Evolutionary conservation across 2,113 vertebrate species (phyloP).

Genomic region (Lepus americanus): DNA sequence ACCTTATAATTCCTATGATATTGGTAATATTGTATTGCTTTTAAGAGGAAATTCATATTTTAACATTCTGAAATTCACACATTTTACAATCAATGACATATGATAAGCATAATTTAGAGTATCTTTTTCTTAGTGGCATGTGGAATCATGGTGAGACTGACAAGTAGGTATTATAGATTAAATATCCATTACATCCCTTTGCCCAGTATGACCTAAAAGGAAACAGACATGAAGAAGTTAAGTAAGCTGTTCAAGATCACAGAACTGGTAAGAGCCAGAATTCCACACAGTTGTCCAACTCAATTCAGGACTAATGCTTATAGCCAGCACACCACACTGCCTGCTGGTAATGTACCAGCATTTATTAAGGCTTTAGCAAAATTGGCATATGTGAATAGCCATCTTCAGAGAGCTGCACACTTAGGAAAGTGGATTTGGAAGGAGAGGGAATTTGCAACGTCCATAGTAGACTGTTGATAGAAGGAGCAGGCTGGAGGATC

Average conservation of each 20-base stretch:
- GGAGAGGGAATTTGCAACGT: background rate
- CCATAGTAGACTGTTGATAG: background rate
- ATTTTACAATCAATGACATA: background rate
- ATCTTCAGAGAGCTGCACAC: background rate
- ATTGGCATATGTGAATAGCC: background rate
- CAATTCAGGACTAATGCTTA: background rate
- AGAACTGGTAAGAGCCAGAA: background rate
- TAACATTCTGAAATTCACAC: conserved; percentile 18
- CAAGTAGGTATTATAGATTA: background rate
- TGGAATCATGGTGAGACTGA: background rate
- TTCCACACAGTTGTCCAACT: background rate
- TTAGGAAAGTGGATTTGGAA: background rate
- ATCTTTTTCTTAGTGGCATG: background rate
- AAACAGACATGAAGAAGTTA: conserved; percentile 2
- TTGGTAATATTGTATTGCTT: background rate
- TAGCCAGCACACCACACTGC: background rate
- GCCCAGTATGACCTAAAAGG: background rate
- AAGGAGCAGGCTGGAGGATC: background rate
- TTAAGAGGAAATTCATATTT: background rate
- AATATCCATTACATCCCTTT: background rate
- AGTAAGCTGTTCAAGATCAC: background rate
- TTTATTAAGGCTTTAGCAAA: background rate
- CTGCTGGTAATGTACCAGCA: background rate
- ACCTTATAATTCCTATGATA: background rate
- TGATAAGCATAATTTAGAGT: conserved; percentile 21